These are phyloP conservation scores for Sicus ferrugineus DNA, from an alignment of 2,888 invertebrate species.

Conservation along the genomic window DNA sequence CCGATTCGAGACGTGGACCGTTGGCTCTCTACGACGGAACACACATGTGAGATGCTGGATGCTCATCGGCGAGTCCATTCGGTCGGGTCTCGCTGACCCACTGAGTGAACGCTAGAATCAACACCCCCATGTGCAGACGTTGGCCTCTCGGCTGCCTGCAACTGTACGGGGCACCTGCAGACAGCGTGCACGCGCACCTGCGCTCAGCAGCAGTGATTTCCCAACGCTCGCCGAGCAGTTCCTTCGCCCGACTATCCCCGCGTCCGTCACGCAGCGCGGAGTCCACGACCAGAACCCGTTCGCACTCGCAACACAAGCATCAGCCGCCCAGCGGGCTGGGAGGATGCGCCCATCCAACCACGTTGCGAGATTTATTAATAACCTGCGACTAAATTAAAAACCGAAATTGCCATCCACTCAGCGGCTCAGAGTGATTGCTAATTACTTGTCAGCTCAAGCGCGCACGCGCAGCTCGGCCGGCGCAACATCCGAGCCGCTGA, in stretches of 20 bases:
- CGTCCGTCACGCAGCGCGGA: conserved; percentile 15
- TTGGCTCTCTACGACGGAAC: too few relatives aligned
- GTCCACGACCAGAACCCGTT: conserved; percentile 37
- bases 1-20: too few relatives aligned
- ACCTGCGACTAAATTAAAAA: conserved; percentile 23
- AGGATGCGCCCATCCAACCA: background rate
- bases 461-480: conserved; percentile 1
- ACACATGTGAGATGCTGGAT: too few relatives aligned
- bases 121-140: too few relatives aligned
- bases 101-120: background rate
- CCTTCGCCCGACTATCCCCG: background rate
- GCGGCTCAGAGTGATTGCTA: conserved; percentile 55
- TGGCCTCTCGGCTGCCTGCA: too few relatives aligned
- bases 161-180: conserved; percentile 16
- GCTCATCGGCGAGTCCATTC: too few relatives aligned
- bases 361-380: conserved; percentile 32
- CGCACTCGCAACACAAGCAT: background rate
- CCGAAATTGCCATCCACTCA: conserved; percentile 31
- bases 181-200: conserved; percentile 20
- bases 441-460: conserved; percentile 45
- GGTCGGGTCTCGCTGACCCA: background rate
- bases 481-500: background rate
- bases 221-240: background rate
- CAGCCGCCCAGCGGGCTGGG: background rate
- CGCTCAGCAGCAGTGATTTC: background rate